Base-by-base conservation (phyloP, 1,140 invertebrate species). In the Magallana angulata region DNA sequence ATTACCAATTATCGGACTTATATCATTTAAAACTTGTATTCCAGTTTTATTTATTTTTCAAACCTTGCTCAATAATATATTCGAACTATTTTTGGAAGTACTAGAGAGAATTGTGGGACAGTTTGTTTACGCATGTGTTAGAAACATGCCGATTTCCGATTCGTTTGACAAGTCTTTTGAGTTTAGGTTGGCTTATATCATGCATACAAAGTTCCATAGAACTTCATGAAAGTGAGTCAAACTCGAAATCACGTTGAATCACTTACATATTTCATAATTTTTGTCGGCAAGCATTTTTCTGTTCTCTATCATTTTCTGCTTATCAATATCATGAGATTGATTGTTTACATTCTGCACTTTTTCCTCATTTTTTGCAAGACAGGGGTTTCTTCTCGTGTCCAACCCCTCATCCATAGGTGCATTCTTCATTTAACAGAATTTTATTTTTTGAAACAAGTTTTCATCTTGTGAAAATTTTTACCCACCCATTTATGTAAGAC, bases 71-170 rank as follows among this genome's bases (percentile, higher is more conserved):
- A 82, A 82, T 56, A 57, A 82, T 82, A 82, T 58, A 11, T 62
- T 62, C 71, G 88, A 87, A 89, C 88, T 89, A 89, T 86, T 89
- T 89, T 86, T 89, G 88, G 88, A 89, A 89, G 85, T 89, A 57
- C 16, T 82, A 36, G 71, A 81, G 86, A 88, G 87, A 85, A 91
- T 68, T 64, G 86, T 89, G 87, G 87, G 87, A 87, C 83, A 89
- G 76, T 88, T 89, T 91, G 81, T 88, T 85, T 91, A 90, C 90
- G 90, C 90, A 91, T 91, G 89, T 91, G 89, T 89, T 86, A 60
- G 76, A 83, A 84, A 87, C 71, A 81, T 87, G 30, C 83, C 59
- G 62, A 71, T 88, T 88, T 82, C 81, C 81, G 81, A 82, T 58
- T 57, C 12, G 7, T 30, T 56, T 57, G 48, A 57, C 48, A 82